Evolutionary conservation across 2,888 invertebrate species (phyloP).

Genomic region (Drosophila planitibia): DNA sequence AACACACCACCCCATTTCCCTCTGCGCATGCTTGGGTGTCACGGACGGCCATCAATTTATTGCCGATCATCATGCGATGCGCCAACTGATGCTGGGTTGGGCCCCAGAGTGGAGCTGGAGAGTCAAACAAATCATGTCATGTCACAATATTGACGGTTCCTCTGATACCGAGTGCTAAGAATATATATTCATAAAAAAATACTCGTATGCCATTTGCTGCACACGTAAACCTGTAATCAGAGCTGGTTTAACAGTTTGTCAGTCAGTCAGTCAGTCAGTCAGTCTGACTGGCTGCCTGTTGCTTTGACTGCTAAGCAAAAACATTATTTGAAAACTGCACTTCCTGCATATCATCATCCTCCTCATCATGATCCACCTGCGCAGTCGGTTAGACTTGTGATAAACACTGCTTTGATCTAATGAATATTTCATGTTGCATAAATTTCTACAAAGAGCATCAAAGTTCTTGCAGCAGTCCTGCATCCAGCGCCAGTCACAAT

Average conservation of each 20-base stretch:
- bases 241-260: conserved; percentile 15
- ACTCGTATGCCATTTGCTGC: conserved; percentile 13
- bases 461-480: neutral
- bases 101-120: conserved; percentile 22
- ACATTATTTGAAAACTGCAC: conserved; percentile 33
- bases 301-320: conserved; percentile 32
- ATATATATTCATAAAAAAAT: conserved; percentile 25
- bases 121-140: conserved; percentile 70
- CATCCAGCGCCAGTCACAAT: neutral
- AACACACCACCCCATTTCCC: neutral
- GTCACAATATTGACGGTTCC: conserved; percentile 76
- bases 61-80: conserved; percentile 78
- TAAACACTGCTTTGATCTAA: conserved; percentile 51
- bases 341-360: conserved; percentile 19
- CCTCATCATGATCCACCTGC: conserved; percentile 6
- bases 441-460: conserved; percentile 47
- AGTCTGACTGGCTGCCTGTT: conserved; percentile 18
- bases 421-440: conserved; percentile 80
- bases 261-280: conserved; percentile 12
- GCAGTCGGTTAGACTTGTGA: neutral
- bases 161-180: conserved; percentile 57
- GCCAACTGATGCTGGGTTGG: conserved; percentile 37
- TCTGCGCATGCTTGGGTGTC: conserved; percentile 21
- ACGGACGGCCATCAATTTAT: conserved; percentile 68
- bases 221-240: conserved; percentile 49